Base-by-base conservation (phyloP, 2,113 vertebrate genomes). In the Pontoporia blainvillei region DNA sequence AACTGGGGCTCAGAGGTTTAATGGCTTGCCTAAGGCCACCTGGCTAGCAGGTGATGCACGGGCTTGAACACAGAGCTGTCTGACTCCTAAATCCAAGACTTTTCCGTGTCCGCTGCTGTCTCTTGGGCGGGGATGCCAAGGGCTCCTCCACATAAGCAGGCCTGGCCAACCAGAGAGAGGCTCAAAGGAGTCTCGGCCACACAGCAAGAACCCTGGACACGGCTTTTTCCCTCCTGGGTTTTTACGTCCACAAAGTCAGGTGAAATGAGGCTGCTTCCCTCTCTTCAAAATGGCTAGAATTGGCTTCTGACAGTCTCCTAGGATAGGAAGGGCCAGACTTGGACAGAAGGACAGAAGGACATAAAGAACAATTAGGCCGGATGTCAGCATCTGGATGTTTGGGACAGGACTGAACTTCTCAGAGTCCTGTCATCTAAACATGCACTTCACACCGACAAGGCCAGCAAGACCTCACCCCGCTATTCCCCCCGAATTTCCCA, bases 401-500 rank as follows among this genome's bases (percentile, higher is more conserved):
- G 34, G 34, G n/a, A 64, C 4, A 64, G 44, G 25, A 78, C 1
- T 49, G 41, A 62, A 44, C 14, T 79, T 64, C 67, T 57, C 21
- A 46, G 39, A 49, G 18, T 41, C 31, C n/a, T 61, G 61, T 72
- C 62, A n/a, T 67, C 29, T 61, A 87, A 46, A 27, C 49, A 25
- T 13, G 41, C 8, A n/a, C 31, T 23, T 78, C 49, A 39, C 20
- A 67, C 41, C 8, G 8, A 8, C 36, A 59, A 57, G 12, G 36
- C 44, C 57, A 57, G 34, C 1, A 29, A 88, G 66, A 52, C 23
- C 52, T 67, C 6, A 15, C 12, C 49, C 2, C 31, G 1, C 27
- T 3, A 4, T 3, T 2, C 14, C 15, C 15, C 31, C 3, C 5
- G 1, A n/a, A 12, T 3, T 49, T 52, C 41, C 12, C 1, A 54